Base-by-base conservation (phyloP, 2,113 vertebrate species). In the Lichenostomus cassidix region DNA sequence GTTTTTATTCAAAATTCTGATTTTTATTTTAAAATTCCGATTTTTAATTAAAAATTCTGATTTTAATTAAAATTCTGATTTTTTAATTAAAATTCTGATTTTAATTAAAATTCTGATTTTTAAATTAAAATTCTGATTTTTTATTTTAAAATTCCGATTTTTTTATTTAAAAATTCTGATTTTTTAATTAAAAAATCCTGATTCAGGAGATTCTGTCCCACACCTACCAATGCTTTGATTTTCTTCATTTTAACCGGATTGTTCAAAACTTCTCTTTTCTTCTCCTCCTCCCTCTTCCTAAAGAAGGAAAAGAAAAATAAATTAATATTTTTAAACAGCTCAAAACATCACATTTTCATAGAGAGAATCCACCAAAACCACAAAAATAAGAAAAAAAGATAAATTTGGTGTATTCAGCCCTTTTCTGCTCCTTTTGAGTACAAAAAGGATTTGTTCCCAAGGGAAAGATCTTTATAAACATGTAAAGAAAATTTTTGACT, bases 241-340 rank as follows among this genome's bases (percentile, higher is more conserved):
- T 99, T 99, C 98, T 98, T 99, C 99, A 99, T 99, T 97, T 99
- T 99, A 53, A 99, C 99, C 6, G 99, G 99, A 78, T 99, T 99
- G 33, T 98, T 99, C 74, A 99, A 83, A 63, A 99, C 98, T 62
- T 99, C 99, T 94, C 99, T 99, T 94, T 99, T 99, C 97, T 99
- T 99, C 56, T 99, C 99, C 63, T 99, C 99, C 52, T 99, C 99
- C 23, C 98, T 98, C 96, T 99, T 99, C 82, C 99, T 99, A 94
- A 74, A 94, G 24, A 37, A 82, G 53, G 9, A 3, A 31, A 37
- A 35, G 31, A 33, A 84, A 31, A 53, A 63, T 11, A 58, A 19
- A 37, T 14, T 12, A 77, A 15, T 10, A 5, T n/a, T 82, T 88
- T 33, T 24, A 29, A 91, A 62, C 42, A 71, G 50, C 10, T 33